Evolutionary conservation across 2,113 vertebrate species (phyloP).

Genomic region (Propithecus coquereli): DNA sequence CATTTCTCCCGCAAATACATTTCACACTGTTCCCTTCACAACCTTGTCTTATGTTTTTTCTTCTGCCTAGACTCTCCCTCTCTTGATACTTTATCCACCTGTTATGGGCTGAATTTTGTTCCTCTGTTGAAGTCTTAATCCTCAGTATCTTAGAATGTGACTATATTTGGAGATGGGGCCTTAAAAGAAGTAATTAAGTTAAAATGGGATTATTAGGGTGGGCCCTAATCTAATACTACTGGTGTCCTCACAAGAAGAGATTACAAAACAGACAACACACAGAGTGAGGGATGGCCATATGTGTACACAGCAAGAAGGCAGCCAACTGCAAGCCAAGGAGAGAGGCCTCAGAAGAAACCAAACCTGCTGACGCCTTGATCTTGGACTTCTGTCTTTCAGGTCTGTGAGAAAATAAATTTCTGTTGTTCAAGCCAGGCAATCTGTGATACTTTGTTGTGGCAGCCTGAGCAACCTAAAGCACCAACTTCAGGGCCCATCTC

Average conservation of each 20-base stretch:
- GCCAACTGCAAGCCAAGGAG: background rate
- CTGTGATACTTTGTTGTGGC: background rate
- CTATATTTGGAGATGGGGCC: no score
- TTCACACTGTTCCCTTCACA: background rate
- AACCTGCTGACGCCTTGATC: background rate
- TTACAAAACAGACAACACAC: background rate
- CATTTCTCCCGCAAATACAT: background rate
- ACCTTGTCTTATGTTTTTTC: background rate
- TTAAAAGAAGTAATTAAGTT: no score
- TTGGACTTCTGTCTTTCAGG: background rate
- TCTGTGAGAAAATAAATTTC: background rate
- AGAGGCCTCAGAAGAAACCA: background rate
- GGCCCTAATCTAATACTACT: background rate
- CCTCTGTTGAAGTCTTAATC: background rate
- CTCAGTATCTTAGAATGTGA: background rate
- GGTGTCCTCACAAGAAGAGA: background rate
- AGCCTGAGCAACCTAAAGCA: background rate
- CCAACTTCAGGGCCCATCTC: background rate
- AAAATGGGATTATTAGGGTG: background rate
- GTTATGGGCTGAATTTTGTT: background rate
- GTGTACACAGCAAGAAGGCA: background rate
- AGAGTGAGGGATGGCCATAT: background rate
- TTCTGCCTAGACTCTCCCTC: background rate
- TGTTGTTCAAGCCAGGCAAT: background rate
- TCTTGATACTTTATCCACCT: background rate